A percentile compares a stretch with the other conserved stretches of the same genome.
Conservation (phyloP, 2,113 vertebrate genomes). For the Pithys albifrons region DNA sequence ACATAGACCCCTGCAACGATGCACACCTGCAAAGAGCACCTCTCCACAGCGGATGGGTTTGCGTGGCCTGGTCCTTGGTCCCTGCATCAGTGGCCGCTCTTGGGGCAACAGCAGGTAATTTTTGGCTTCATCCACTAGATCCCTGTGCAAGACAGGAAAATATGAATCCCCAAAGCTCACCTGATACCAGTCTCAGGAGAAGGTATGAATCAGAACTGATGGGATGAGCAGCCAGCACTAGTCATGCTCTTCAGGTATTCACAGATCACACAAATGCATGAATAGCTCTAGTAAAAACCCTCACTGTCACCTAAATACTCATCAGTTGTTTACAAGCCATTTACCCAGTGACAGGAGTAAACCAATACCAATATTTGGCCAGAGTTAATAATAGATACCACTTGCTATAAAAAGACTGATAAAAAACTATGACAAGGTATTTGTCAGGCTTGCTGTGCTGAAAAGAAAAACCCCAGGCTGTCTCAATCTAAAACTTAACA, state of each 20-base stretch:
- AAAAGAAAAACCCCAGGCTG: neutral
- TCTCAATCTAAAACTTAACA: neutral
- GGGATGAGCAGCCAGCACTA: neutral
- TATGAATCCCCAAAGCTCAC: neutral
- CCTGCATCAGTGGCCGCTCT: conserved; percentile 97
- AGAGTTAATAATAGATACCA: neutral
- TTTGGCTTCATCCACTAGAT: conserved; percentile 97
- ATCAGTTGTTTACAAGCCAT: neutral
- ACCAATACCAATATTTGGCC: neutral
- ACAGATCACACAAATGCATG: neutral
- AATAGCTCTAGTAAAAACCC: neutral
- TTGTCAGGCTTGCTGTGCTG: neutral
- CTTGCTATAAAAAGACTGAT: neutral
- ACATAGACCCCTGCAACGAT: conserved; percentile 84
- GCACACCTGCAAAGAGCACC: conserved; percentile 94
- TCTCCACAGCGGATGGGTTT: conserved; percentile 98
- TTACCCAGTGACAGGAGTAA: neutral
- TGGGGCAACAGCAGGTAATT: conserved; percentile 97
- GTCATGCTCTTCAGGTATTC: neutral
- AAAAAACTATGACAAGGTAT: neutral
- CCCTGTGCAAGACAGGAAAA: conserved; percentile 74
- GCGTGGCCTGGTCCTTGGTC: conserved; percentile 91
- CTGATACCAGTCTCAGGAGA: neutral
- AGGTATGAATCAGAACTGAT: neutral
- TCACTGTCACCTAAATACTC: neutral